Percentiles rank a stretch among this genome's conserved stretches.
Conservation (phyloP, 2,888 invertebrate species). For the Alsophila aescularia region DNA sequence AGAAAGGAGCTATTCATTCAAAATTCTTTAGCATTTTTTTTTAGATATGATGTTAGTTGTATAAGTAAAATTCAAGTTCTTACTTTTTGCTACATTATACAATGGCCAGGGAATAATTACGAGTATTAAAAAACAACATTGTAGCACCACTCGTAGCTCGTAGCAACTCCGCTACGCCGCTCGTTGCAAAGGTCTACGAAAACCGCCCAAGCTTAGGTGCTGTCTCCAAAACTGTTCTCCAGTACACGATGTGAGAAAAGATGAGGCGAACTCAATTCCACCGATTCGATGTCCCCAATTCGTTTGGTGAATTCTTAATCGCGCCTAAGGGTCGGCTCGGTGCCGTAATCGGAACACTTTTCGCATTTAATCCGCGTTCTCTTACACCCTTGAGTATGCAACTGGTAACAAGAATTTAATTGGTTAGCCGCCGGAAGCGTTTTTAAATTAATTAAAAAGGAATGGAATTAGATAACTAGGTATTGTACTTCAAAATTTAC, state of each 20-base stretch:
- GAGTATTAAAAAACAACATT: too few relatives aligned
- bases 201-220: constrained; percentile 7
- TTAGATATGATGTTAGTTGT: too few relatives aligned
- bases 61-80: too few relatives aligned
- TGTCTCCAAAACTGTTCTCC: constrained; percentile 30
- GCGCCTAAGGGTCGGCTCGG: constrained; percentile 64
- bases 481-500: background rate
- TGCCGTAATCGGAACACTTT: constrained; percentile 66
- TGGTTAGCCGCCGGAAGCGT: constrained; percentile 40
- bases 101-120: too few relatives aligned
- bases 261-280: constrained; percentile 78
- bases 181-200: constrained; percentile 13
- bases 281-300: constrained; percentile 81
- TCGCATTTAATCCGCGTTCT: constrained; percentile 75
- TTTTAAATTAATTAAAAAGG: constrained; percentile 36
- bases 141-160: background rate
- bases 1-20: too few relatives aligned
- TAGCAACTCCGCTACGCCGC: constrained; percentile 5
- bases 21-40: too few relatives aligned
- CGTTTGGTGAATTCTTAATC: constrained; percentile 80
- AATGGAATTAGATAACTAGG: constrained; percentile 9
- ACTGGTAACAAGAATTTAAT: constrained; percentile 65
- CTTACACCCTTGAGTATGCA: constrained; percentile 52
- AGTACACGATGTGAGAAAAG: constrained; percentile 71
- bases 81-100: too few relatives aligned